Evolutionary conservation across 2,113 vertebrate genomes (phyloP).

Genomic region (Saguinus midas): DNA sequence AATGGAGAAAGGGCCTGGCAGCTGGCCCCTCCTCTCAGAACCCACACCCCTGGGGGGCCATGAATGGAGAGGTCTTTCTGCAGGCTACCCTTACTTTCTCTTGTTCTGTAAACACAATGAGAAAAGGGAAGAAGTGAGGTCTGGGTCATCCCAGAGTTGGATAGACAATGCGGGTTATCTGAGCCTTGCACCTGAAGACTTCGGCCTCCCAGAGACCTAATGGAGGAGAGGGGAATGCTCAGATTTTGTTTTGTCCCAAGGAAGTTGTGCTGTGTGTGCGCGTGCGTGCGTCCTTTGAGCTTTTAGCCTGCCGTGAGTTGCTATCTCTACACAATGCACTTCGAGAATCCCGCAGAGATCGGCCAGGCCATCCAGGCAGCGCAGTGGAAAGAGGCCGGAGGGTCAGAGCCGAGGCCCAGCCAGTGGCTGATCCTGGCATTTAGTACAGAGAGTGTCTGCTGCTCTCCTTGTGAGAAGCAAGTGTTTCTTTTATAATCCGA

Average conservation of each 20-base stretch:
- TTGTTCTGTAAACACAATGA: neutral
- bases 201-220: neutral
- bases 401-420: neutral
- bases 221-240: neutral
- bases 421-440: neutral
- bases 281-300: neutral
- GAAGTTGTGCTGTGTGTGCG: accelerated
- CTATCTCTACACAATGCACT: neutral
- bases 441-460: neutral
- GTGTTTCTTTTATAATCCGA: neutral
- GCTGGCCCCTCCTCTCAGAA: slow-evolving; percentile 70
- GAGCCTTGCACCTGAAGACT: neutral
- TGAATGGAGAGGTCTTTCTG: neutral
- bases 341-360: neutral
- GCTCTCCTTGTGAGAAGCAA: neutral
- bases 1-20: slow-evolving; percentile 63
- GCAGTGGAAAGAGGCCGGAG: neutral
- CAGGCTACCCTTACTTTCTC: neutral
- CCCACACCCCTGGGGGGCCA: neutral
- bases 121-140: neutral
- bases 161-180: neutral
- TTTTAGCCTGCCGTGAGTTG: neutral
- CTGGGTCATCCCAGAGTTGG: neutral
- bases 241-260: neutral
- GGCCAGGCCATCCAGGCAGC: neutral